Conservation (phyloP, 1,140 invertebrate species). For the Meloidogyne floridensis region DNA sequence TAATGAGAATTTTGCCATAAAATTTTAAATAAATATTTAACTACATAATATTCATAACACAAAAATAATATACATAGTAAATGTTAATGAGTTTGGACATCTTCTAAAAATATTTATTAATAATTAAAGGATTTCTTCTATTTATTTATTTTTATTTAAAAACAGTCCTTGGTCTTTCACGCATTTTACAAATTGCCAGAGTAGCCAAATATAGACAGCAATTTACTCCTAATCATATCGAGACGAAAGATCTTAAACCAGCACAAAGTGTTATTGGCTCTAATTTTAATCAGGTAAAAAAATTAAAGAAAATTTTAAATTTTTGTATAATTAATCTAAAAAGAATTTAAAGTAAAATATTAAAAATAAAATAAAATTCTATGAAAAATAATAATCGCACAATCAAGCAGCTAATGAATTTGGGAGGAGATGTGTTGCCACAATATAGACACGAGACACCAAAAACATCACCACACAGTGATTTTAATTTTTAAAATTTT, state of each 20-base stretch:
- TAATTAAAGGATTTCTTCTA: not conserved
- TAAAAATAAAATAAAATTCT: not conserved
- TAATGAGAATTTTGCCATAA: too few species aligned
- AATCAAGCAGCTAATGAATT: constrained; percentile 81
- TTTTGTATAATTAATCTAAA: not conserved
- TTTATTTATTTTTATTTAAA: not conserved
- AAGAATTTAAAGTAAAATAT: not conserved
- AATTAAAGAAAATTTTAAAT: not conserved
- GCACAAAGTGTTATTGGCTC: constrained; percentile 42
- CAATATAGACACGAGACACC: constrained; percentile 99
- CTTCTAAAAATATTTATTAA: too few species aligned
- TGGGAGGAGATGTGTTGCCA: constrained; percentile 93
- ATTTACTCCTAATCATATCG: constrained; percentile 61
- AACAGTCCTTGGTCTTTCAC: constrained; percentile 57
- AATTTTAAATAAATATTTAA: too few species aligned
- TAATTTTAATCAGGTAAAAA: constrained; percentile 64
- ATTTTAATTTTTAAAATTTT: not conserved
- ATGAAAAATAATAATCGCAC: constrained; percentile 6
- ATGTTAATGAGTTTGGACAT: too few species aligned
- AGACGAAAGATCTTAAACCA: constrained; percentile 62
- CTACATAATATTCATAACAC: too few species aligned
- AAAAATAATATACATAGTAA: too few species aligned
- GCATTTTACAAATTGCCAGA: constrained; percentile 64
- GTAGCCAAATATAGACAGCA: constrained; percentile 64
- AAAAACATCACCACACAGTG: constrained; percentile 80